These are phyloP conservation scores for Brachypodius melanocephalos DNA, from an alignment of 2,113 vertebrate species.

Conservation along the genomic window DNA sequence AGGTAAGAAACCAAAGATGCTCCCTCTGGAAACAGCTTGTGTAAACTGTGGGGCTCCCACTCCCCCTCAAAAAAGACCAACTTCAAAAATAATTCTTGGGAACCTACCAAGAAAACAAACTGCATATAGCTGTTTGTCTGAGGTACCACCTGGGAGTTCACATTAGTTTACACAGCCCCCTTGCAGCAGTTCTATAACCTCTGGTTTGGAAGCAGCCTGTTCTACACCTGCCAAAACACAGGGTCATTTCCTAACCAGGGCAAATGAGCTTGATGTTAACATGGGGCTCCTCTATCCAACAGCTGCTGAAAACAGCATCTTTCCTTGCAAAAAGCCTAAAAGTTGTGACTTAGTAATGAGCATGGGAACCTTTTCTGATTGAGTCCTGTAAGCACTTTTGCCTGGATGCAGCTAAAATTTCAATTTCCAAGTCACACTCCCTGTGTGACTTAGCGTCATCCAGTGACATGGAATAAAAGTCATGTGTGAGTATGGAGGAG, in stretches of 20 bases:
- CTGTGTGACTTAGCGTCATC: neutral
- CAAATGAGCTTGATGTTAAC: neutral
- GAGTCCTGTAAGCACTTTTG: neutral
- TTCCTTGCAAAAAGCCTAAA: neutral
- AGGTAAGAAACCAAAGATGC: neutral
- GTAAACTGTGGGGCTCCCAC: neutral
- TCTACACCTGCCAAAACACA: neutral
- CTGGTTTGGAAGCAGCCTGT: neutral
- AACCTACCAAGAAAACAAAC: neutral
- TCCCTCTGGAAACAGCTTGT: neutral
- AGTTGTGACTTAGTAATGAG: neutral
- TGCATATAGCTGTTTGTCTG: neutral
- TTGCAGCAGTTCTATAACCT: neutral
- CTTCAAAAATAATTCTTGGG: neutral
- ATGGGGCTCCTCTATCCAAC: neutral
- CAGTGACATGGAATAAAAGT: neutral
- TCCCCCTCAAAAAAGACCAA: neutral
- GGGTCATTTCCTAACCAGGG: neutral
- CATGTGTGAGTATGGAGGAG: neutral
- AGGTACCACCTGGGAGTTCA: neutral
- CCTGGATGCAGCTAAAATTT: neutral
- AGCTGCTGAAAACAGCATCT: neutral
- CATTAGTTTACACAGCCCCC: accelerated
- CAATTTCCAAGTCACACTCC: neutral
- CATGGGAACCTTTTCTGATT: neutral